Base-by-base conservation (phyloP, 2,113 vertebrate genomes). In the Tautogolabrus adspersus region DNA sequence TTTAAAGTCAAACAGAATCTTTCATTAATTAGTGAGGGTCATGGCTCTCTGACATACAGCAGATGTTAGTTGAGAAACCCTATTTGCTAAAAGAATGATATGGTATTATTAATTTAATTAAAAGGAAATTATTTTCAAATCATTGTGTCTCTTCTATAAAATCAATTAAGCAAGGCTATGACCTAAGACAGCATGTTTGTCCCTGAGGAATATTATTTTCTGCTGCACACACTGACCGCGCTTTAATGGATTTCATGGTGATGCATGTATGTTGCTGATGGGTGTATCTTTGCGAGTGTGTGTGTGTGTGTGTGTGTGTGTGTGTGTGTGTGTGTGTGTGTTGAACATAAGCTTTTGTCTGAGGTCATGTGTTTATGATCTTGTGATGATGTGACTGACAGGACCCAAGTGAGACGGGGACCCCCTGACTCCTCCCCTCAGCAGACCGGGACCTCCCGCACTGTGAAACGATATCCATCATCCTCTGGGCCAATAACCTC, bases 381-480 rank as follows among this genome's bases (percentile, higher is more conserved):
- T 64, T 77, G 69, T 77, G 74, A 70, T 84, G 72, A 82, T 89
- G 66, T 90, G 66, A 90, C 94, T 92, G 72, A 66, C 93, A 98
- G 97, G 90, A 93, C 92, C 79, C 95, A 93, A 91, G 95, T 92
- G 87, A 96, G 93, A 90, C 93, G 90, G 65, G 94, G 94, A 85
- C 95, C 95, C 75, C 87, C 93, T 12, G 90, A 91, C 58, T 84
- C 92, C 67, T 83, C 94, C 52, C 94, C 94, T 70, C 94, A 94
- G 85, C 94, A 95, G 23, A 80, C 91, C 2, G 96, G 94, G 55
- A 85, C 91, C 2, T 96, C 97, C 62, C 95, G 96, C 51, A 97
- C 96, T 0, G 93, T 96, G 67, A 95, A 96, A 22, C 96, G 96
- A 40, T 96, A 96, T 87, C 96, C 96, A 13, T 94, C 94, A 79